Base-by-base conservation (phyloP, 2,113 vertebrate genomes). In the Gavia stellata region DNA sequence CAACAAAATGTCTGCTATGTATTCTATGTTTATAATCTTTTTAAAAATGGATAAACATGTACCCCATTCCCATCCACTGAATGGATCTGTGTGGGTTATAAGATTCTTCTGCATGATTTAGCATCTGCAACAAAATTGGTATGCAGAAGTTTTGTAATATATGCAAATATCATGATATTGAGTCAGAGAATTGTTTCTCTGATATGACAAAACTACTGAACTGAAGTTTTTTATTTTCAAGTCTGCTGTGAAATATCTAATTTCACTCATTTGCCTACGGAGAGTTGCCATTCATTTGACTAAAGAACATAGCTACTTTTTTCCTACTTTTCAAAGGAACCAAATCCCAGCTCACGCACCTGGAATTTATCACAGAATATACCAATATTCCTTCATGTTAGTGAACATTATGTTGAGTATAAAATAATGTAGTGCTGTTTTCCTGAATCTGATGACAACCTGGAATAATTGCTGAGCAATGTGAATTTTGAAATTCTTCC, bases 401-500 rank as follows among this genome's bases (percentile, higher is more conserved):
- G 62, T 73, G 92, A 95, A 72, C 21, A 38, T 52, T 68, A 67
- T 14, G 25, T 73, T 74, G 55, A 88, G 55, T 63, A 73, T 52
- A 82, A 91, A 88, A 70, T 50, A 33, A 87, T 42, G 65, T 89
- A 67, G 58, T 83, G 63, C 59, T 81, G 38, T 75, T 92, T 93
- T 90, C 74, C 50, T 81, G 67, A 92, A 86, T 90, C n/a, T 90
- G 81, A 77, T 91, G 91, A 91, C 81, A 91, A 75, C 78, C 21
- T 66, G 55, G 56, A 96, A 81, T 82, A 86, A 85, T 52, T 89
- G 78, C 95, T 95, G 91, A 95, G 89, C 58, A 90, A 85, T 23
- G 12, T 71, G 67, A 90, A 77, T 87, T 94, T 94, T 86, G 38
- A 95, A 91, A 83, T 47, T 86, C 78, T 94, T 85, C 74, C 55